These are phyloP conservation scores for Amphimedon queenslandica DNA, from an alignment of 37 sponge, comb jelly and placozoan species.

Conservation along the genomic window DNA sequence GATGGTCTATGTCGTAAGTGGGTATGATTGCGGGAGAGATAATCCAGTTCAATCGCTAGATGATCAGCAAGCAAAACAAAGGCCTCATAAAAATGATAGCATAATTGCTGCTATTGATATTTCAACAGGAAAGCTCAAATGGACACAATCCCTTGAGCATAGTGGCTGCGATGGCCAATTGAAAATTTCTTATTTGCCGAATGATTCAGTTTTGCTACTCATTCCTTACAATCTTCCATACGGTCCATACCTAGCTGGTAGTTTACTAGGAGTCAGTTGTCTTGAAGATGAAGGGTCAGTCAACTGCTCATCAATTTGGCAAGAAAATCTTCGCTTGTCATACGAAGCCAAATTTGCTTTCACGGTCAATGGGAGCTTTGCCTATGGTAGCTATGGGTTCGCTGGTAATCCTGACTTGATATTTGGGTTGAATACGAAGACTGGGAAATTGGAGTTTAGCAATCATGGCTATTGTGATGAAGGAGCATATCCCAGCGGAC, in stretches of 20 bases:
- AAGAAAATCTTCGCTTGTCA: constrained; percentile 9
- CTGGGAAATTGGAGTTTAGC: constrained; percentile 3
- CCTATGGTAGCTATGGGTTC: not conserved
- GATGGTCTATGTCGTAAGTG: not conserved
- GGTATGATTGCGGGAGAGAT: constrained; percentile 10
- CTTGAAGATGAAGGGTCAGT: no score
- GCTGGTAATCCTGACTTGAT: not conserved
- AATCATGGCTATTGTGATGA: constrained; percentile 4
- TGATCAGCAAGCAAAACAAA: constrained; percentile 5
- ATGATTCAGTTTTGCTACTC: not conserved
- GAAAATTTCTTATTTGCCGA: not conserved
- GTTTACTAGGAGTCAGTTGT: not conserved
- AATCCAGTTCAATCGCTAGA: not conserved
- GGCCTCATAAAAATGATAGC: constrained; percentile 8
- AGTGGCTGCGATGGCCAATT: not conserved
- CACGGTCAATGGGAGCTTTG: not conserved
- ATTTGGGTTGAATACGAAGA: constrained; percentile 8
- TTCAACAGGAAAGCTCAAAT: constrained; percentile 13
- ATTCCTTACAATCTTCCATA: not conserved
- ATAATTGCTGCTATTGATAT: constrained; percentile 15
- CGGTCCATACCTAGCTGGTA: not conserved
- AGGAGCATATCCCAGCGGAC: constrained; percentile 13
- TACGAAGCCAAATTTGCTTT: constrained; percentile 25
- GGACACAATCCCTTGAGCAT: not conserved
- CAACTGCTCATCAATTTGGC: not conserved